phyloP scores from a whole-genome alignment of 2,113 vertebrate genomes.

The Anolis carolinensis region DNA sequence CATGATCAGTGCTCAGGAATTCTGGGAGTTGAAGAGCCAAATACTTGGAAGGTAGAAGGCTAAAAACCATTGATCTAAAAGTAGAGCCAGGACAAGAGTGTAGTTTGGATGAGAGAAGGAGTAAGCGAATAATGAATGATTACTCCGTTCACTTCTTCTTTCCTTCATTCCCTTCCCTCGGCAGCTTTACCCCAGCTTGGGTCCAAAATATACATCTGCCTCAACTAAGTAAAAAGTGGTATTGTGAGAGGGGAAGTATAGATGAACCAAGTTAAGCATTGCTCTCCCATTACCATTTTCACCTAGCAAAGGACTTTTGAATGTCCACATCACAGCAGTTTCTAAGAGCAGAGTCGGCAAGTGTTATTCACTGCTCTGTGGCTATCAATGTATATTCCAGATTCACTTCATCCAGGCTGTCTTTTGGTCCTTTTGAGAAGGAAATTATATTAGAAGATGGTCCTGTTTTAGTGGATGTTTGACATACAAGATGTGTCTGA shows the following conservation, averaged over 20 bases:
- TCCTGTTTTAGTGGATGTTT: background rate
- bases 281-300: background rate
- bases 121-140: too few relatives aligned
- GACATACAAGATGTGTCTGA: background rate
- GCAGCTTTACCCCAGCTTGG: background rate
- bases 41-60: background rate
- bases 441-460: background rate
- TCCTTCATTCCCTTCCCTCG: background rate
- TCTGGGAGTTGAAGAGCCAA: too few relatives aligned
- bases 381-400: too few relatives aligned
- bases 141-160: background rate
- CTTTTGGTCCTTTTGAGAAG: background rate
- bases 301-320: background rate
- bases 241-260: background rate
- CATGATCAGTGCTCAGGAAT: too few relatives aligned
- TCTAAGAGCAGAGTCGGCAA: background rate
- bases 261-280: background rate
- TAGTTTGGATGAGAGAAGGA: background rate
- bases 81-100: background rate
- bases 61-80: background rate
- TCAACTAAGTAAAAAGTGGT: background rate
- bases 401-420: background rate
- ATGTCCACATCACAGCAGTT: background rate
- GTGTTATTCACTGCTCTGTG: too few relatives aligned
- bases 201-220: background rate